A percentile compares a stretch with the other conserved stretches of the same genome.
Conservation (phyloP, 2,113 vertebrate genomes). For the Anas platyrhynchos region DNA sequence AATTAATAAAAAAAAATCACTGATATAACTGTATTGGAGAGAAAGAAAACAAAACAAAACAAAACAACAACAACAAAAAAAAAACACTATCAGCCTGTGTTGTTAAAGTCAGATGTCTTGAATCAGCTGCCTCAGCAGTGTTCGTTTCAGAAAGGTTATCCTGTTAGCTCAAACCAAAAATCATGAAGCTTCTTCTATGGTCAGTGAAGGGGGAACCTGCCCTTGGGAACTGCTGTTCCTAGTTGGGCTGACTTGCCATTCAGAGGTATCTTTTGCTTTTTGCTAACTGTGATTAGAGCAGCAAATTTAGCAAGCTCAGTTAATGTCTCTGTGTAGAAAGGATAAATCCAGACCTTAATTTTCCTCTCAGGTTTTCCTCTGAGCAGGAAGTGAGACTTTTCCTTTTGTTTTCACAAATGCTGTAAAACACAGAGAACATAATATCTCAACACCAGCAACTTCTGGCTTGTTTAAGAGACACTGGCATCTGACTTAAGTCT, state of each 20-base stretch:
- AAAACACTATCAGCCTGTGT: background rate
- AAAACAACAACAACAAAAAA: too few species aligned
- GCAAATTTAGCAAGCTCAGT: background rate
- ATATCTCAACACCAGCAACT: background rate
- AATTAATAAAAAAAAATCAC: background rate
- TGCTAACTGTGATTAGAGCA: background rate
- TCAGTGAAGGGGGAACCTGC: fast-evolving
- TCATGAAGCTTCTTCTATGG: background rate
- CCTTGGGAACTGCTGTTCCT: background rate
- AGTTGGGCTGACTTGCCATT: background rate
- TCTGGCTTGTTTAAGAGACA: background rate
- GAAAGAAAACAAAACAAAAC: fast-evolving
- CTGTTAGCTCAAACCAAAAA: background rate
- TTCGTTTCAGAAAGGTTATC: background rate
- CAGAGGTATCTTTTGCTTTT: background rate
- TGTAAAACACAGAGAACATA: background rate
- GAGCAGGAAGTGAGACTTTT: background rate
- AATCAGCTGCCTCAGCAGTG: background rate
- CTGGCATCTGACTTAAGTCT: background rate
- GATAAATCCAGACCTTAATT: background rate
- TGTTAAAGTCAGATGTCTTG: background rate
- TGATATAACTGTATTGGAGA: background rate
- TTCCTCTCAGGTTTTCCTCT: background rate
- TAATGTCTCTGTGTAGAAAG: background rate
- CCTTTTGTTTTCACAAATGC: background rate